Conservation (phyloP, 2,797 vertebrate species). For the Synanceia verrucosa region DNA sequence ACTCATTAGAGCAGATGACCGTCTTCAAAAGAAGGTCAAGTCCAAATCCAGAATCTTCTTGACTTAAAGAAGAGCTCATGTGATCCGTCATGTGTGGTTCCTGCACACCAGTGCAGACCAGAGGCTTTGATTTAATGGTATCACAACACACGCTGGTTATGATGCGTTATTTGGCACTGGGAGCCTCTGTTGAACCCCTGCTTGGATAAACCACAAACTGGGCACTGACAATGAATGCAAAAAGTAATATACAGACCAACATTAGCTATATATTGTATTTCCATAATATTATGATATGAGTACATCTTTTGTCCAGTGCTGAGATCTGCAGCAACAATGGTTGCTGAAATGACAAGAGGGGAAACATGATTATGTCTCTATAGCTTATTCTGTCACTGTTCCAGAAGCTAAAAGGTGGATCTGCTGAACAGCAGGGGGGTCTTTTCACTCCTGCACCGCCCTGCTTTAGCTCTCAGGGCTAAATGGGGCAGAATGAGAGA, state of each 20-base stretch:
- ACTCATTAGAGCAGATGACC: conserved; percentile 49
- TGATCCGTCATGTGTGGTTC: conserved; percentile 51
- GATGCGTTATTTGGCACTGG: conserved; percentile 47
- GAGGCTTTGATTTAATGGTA: conserved; percentile 58
- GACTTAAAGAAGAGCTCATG: conserved; percentile 55
- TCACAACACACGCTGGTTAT: conserved; percentile 56
- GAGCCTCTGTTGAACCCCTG: conserved; percentile 39
- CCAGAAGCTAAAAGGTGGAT: conserved; percentile 60
- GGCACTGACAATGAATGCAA: conserved; percentile 42
- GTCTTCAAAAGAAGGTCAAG: conserved; percentile 62
- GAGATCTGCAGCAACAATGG: conserved; percentile 48
- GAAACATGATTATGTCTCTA: conserved; percentile 62
- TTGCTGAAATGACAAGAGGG: conserved; percentile 59
- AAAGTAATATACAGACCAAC: conserved; percentile 20
- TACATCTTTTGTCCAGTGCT: conserved; percentile 55
- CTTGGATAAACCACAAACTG: conserved; percentile 52
- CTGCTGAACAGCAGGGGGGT: conserved; percentile 64
- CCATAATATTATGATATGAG: conserved; percentile 69
- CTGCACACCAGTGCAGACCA: conserved; percentile 40
- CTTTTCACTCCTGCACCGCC: conserved; percentile 55
- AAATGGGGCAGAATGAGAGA: conserved; percentile 61
- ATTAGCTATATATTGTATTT: conserved; percentile 45
- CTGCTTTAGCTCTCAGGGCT: conserved; percentile 62
- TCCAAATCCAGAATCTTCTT: conserved; percentile 58
- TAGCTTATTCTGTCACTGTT: conserved; percentile 58